Evolutionary conservation across 2,113 vertebrate species (phyloP).

Genomic region (Xiphorhynchus elegans): DNA sequence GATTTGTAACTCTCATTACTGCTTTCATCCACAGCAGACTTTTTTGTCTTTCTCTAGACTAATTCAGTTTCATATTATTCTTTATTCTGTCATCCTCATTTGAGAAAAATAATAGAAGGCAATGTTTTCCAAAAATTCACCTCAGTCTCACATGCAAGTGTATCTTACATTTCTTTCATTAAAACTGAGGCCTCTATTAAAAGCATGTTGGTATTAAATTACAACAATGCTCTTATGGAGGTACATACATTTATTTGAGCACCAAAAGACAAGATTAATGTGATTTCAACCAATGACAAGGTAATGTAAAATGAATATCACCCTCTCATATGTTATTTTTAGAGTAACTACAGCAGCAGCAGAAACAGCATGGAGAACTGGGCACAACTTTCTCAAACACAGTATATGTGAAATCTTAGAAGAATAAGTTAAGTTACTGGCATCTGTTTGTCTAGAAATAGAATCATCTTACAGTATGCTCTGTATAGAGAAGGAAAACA

Average conservation of each 20-base stretch:
- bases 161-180: neutral
- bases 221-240: neutral
- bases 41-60: neutral
- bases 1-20: neutral
- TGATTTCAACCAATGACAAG: conserved; percentile 12
- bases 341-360: conserved; percentile 24
- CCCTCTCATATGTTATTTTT: conserved; percentile 38
- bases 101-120: neutral
- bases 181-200: neutral
- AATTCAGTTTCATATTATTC: neutral
- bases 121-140: neutral
- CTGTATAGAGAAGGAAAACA: conserved; percentile 24
- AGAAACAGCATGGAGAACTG: conserved; percentile 31
- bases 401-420: conserved; percentile 43
- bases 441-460: conserved; percentile 60
- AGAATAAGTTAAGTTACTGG: conserved; percentile 57
- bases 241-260: neutral
- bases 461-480: conserved; percentile 28
- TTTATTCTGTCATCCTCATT: neutral
- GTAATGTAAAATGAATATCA: conserved; percentile 19
- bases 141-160: neutral
- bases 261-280: neutral
- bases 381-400: conserved; percentile 53
- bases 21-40: neutral
- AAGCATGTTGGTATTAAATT: neutral